Conservation (phyloP, 1,140 invertebrate genomes). For the Stegodyphus dumicola region DNA sequence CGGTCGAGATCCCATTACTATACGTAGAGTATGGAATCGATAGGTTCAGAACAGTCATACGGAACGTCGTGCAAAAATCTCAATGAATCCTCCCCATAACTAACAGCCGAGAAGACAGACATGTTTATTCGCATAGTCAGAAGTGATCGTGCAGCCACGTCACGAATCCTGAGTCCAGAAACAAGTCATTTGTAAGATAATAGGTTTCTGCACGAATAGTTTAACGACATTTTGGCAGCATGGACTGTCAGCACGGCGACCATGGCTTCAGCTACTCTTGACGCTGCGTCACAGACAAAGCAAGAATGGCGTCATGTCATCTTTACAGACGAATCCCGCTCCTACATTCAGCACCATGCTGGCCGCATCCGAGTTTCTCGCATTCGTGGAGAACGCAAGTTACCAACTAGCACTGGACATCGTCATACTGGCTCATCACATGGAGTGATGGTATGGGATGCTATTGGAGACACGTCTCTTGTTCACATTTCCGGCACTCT, state of each 20-base stretch:
- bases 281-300: constrained; percentile 1
- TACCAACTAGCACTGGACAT: not conserved
- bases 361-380: not conserved
- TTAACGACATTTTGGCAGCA: constrained; percentile 12
- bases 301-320: not conserved
- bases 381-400: not conserved
- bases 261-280: constrained; percentile 27
- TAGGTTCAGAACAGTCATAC: too few relatives aligned
- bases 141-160: too few relatives aligned
- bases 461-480: not conserved
- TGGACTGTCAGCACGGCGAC: constrained; percentile 13
- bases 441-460: not conserved
- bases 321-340: not conserved
- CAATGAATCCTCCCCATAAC: too few relatives aligned
- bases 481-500: too few relatives aligned
- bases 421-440: constrained; percentile 5
- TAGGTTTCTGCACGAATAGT: constrained; percentile 23
- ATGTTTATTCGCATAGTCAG: too few relatives aligned
- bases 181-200: constrained; percentile 2
- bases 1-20: too few relatives aligned
- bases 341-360: not conserved
- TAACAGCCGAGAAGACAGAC: too few relatives aligned
- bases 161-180: not conserved
- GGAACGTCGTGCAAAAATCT: too few relatives aligned
- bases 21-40: too few relatives aligned